Conservation (phyloP, 2,797 vertebrate species). For the Spondyliosoma cantharus region DNA sequence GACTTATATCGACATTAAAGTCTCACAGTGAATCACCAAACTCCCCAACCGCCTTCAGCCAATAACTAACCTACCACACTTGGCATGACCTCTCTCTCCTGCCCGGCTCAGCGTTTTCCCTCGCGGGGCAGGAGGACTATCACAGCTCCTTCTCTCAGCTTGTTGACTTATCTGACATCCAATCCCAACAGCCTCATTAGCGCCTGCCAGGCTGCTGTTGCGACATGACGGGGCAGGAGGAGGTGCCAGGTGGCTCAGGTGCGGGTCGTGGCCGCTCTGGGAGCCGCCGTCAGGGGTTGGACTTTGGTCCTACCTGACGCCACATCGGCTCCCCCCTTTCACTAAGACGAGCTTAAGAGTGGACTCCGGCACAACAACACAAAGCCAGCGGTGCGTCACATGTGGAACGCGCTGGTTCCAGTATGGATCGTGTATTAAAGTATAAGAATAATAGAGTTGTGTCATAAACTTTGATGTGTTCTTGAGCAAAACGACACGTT, state of each 20-base stretch:
- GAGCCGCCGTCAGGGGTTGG: conserved; percentile 34
- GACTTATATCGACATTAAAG: neutral
- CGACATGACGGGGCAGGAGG: conserved; percentile 34
- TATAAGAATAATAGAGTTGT: no score
- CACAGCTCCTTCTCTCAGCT: conserved; percentile 8
- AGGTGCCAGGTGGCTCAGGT: conserved; percentile 43
- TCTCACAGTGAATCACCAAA: neutral
- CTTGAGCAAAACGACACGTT: neutral
- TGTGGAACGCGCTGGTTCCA: neutral
- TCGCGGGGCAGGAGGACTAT: conserved; percentile 7
- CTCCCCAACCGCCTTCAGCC: neutral
- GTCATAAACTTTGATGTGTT: neutral
- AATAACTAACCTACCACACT: conserved; percentile 21
- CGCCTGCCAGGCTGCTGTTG: conserved; percentile 12
- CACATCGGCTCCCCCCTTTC: conserved; percentile 18
- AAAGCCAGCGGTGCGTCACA: neutral
- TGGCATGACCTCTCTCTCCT: conserved; percentile 15
- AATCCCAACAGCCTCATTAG: conserved; percentile 44
- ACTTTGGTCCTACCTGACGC: conserved; percentile 58
- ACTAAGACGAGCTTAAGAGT: neutral
- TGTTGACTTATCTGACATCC: conserved; percentile 37
- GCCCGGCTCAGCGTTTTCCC: neutral
- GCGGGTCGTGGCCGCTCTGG: conserved; percentile 21
- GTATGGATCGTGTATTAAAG: no score
- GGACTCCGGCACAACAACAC: conserved; percentile 18